Evolutionary conservation across 2,797 vertebrate species (phyloP).

Genomic region (Uromys caudimaculatus): DNA sequence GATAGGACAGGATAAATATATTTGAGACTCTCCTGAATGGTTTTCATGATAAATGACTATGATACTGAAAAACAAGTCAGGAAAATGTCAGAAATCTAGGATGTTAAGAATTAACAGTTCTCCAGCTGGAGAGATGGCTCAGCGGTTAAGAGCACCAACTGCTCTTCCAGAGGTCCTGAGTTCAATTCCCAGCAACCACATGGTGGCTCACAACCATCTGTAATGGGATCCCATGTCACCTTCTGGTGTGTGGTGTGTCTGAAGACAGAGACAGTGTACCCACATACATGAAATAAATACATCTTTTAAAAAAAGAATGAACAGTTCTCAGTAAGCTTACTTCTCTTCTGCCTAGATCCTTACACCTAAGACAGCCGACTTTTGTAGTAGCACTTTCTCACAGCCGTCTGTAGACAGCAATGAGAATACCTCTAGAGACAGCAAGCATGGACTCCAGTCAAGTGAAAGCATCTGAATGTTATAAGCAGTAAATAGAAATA

Average conservation of each 20-base stretch:
- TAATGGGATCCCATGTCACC: too few relatives aligned
- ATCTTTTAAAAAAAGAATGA: not conserved
- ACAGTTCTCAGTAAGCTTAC: not conserved
- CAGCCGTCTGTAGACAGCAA: not conserved
- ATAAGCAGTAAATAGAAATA: slow-evolving; percentile 13
- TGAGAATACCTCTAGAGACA: not conserved
- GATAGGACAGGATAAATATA: slow-evolving; percentile 49
- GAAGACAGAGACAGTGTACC: too few relatives aligned
- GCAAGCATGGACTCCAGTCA: not conserved
- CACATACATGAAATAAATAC: too few relatives aligned
- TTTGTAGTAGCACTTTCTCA: not conserved
- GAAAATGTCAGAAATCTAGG: slow-evolving; percentile 12
- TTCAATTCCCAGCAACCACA: too few relatives aligned
- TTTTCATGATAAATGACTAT: slow-evolving; percentile 4
- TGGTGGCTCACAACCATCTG: too few relatives aligned
- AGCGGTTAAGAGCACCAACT: too few relatives aligned
- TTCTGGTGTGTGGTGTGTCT: too few relatives aligned
- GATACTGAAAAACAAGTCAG: slow-evolving; percentile 33
- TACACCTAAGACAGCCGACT: not conserved
- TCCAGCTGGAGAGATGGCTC: too few relatives aligned
- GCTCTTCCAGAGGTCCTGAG: too few relatives aligned
- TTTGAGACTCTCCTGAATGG: not conserved
- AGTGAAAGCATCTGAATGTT: not conserved
- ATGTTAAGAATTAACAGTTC: not conserved
- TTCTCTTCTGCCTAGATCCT: not conserved